A percentile compares a stretch with the other conserved stretches of the same genome.
Evolutionary conservation across 2,113 vertebrate species (phyloP).

Genomic region (Zosterops pallidus): DNA sequence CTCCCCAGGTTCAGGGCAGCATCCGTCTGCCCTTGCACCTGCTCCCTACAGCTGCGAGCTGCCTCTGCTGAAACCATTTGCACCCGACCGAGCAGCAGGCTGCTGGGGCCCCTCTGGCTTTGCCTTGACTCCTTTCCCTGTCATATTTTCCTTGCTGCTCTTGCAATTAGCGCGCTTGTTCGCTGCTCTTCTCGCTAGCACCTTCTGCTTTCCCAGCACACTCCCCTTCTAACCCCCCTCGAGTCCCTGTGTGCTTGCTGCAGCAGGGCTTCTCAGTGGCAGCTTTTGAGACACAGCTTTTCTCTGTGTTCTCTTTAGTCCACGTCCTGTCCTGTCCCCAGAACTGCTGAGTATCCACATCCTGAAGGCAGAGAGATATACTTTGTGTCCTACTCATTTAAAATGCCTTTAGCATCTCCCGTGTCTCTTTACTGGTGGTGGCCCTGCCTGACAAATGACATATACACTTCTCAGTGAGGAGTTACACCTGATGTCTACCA

Average conservation of each 20-base stretch:
- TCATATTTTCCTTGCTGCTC: conserved; percentile 66
- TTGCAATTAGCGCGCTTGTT: conserved; percentile 74
- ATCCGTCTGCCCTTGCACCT: conserved; percentile 74
- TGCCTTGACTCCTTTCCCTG: conserved; percentile 44
- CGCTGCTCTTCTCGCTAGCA: neutral
- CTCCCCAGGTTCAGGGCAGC: conserved; percentile 67
- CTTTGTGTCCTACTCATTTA: neutral
- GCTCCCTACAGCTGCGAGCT: conserved; percentile 76
- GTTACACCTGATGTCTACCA: neutral
- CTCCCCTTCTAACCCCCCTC: neutral
- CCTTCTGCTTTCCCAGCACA: conserved; percentile 40
- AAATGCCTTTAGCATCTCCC: neutral
- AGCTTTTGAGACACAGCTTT: neutral
- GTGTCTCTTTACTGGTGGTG: rapidly evolving
- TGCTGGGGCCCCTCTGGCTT: conserved; percentile 68
- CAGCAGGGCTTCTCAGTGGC: neutral
- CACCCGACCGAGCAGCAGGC: conserved; percentile 70
- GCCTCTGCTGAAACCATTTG: conserved; percentile 75
- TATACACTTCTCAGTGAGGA: neutral
- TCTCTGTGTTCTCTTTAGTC: neutral
- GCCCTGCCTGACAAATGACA: neutral
- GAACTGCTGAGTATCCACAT: neutral
- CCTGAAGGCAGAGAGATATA: neutral
- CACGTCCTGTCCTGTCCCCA: neutral
- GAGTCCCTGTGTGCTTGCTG: rapidly evolving